phyloP scores from a whole-genome alignment of 2,113 vertebrate species.

The Jacana jacana region DNA sequence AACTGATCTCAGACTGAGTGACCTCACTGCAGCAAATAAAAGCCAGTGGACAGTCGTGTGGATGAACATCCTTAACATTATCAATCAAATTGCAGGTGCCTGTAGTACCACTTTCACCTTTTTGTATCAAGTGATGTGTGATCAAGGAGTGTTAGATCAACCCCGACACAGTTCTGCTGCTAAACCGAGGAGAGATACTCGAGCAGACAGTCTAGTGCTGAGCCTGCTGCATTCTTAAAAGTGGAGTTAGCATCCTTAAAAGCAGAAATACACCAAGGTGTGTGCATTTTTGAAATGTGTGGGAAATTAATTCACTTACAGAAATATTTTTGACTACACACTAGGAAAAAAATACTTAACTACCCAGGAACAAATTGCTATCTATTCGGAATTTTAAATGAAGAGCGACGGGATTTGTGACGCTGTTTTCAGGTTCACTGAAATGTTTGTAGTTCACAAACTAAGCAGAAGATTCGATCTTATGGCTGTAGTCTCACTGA shows the following conservation, averaged over 20 bases:
- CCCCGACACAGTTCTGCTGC: not conserved
- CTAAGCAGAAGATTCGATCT: not conserved
- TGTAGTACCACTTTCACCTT: not conserved
- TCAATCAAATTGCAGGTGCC: not conserved
- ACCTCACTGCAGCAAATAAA: constrained; percentile 9
- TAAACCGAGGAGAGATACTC: not conserved
- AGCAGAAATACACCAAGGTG: not conserved
- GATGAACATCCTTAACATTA: not conserved
- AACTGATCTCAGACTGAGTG: not conserved
- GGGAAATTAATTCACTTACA: not conserved
- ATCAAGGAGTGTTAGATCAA: not conserved
- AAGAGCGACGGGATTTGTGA: not conserved
- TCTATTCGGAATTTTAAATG: not conserved
- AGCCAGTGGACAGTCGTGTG: not conserved
- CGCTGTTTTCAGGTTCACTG: not conserved
- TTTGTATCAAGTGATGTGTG: not conserved
- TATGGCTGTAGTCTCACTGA: not conserved
- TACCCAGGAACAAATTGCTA: not conserved
- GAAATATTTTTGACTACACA: not conserved
- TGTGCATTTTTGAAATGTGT: not conserved
- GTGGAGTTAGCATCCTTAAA: not conserved
- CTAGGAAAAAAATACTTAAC: not conserved
- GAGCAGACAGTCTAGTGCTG: not conserved
- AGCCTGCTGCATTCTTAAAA: not conserved
- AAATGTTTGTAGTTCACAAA: not conserved